Percentiles rank a stretch among this genome's conserved stretches.
phyloP scores from a whole-genome alignment of 2,113 vertebrate species.

The Osmerus eperlanus region DNA sequence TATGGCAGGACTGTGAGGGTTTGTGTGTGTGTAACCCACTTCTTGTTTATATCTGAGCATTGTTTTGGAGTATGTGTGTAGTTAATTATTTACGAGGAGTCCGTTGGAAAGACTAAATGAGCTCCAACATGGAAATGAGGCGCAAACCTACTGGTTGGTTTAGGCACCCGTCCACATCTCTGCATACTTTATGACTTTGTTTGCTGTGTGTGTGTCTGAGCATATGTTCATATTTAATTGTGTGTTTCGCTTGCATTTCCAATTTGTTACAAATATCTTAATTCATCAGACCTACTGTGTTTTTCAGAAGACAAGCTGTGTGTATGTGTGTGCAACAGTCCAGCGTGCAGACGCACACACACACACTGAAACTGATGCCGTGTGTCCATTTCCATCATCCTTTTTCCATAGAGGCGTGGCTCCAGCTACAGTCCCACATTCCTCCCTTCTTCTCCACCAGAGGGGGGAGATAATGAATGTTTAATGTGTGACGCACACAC shows the following conservation, averaged over 20 bases:
- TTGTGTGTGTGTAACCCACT: neutral
- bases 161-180: slow-evolving; percentile 56
- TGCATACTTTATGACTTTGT: slow-evolving; percentile 57
- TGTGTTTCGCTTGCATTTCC: neutral
- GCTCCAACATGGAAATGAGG: slow-evolving; percentile 63
- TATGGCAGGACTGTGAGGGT: slow-evolving; percentile 4
- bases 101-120: slow-evolving; percentile 59
- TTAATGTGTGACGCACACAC: neutral
- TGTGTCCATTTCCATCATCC: too few species aligned
- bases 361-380: too few species aligned
- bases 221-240: neutral
- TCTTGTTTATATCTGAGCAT: neutral
- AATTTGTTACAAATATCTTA: neutral
- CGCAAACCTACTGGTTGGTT: slow-evolving; percentile 59
- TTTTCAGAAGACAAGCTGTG: too few species aligned
- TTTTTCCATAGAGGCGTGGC: too few species aligned
- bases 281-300: neutral
- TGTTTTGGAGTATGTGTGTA: neutral
- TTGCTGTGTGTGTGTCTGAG: neutral
- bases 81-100: slow-evolving; percentile 67
- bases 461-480: neutral
- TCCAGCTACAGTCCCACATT: neutral
- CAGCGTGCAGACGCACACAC: too few species aligned
- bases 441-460: neutral
- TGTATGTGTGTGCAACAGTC: too few species aligned